Conservation (phyloP, 1,140 invertebrate genomes). For the Trichomalopsis sarcophagae region DNA sequence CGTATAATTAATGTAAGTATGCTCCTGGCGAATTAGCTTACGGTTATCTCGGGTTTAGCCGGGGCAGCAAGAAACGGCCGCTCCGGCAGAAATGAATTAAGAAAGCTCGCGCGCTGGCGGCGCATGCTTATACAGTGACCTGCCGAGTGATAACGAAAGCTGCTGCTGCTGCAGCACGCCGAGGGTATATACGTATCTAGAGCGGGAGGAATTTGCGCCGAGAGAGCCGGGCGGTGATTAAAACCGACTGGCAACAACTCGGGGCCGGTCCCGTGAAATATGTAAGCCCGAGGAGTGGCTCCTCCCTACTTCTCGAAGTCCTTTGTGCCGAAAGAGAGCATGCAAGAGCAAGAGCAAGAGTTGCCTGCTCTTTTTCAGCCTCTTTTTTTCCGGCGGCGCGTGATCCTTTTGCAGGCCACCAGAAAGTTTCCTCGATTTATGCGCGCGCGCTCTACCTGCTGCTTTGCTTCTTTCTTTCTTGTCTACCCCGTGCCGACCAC, state of each 20-base stretch:
- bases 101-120: constrained; percentile 2
- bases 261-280: background rate
- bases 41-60: constrained; percentile 11
- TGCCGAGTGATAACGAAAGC: background rate
- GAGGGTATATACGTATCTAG: background rate
- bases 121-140: background rate
- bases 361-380: background rate
- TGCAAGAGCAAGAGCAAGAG: background rate
- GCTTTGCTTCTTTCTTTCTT: background rate
- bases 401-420: too few species aligned
- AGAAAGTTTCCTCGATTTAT: background rate
- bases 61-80: background rate
- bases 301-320: background rate
- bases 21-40: constrained; percentile 20
- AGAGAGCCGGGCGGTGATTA: background rate
- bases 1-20: constrained; percentile 25
- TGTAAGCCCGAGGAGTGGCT: background rate
- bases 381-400: background rate
- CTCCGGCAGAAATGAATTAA: constrained; percentile 21
- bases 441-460: background rate
- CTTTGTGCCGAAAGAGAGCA: background rate
- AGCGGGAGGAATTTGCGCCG: background rate
- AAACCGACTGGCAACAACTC: constrained; percentile 15
- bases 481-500: background rate
- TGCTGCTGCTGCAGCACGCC: background rate